phyloP scores from a whole-genome alignment of 92 coral and sea anemone genomes.

The Anthopleura xanthogrammica region DNA sequence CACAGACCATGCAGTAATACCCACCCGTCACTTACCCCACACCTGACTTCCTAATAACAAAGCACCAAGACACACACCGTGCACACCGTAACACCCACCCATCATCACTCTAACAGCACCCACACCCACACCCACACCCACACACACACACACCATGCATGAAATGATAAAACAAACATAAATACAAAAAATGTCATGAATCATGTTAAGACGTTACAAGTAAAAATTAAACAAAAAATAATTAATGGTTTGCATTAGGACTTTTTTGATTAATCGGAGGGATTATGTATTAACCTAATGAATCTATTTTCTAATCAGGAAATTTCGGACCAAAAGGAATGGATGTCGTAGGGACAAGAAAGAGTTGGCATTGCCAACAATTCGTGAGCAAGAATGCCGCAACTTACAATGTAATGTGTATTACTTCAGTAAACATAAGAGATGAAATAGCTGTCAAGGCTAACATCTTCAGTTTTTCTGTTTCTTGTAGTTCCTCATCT shows the following conservation, averaged over 20 bases:
- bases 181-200: neutral
- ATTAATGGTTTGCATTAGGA: neutral
- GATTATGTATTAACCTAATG: neutral
- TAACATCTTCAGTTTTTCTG: neutral
- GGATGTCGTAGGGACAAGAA: neutral
- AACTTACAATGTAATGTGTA: too few relatives aligned
- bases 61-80: neutral
- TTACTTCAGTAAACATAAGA: neutral
- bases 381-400: too few relatives aligned
- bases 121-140: neutral
- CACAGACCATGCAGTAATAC: neutral
- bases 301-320: neutral
- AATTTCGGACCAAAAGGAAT: neutral
- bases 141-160: neutral
- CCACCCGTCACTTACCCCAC: neutral
- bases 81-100: neutral
- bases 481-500: neutral
- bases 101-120: neutral
- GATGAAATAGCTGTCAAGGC: conserved; percentile 4
- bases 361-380: neutral
- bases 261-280: too few relatives aligned
- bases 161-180: neutral
- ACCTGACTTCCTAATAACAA: too few relatives aligned
- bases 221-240: too few relatives aligned
- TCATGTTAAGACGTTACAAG: too few relatives aligned